phyloP scores from a whole-genome alignment of 2,113 vertebrate species.

The Psittacula cyanocephala region DNA sequence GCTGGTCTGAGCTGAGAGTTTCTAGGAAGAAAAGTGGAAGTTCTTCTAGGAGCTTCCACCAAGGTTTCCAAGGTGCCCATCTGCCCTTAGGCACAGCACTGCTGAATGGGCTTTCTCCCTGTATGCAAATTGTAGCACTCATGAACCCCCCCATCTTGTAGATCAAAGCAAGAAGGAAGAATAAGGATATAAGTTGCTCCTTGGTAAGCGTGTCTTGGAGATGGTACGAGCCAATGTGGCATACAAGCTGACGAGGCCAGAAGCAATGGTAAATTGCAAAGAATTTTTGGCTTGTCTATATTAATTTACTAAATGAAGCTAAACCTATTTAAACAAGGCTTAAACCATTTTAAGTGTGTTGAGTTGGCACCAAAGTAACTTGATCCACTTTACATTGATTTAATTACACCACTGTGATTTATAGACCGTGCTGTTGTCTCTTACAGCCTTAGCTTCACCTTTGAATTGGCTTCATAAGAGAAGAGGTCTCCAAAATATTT shows the following conservation, averaged over 20 bases:
- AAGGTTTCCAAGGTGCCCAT: neutral
- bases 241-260: neutral
- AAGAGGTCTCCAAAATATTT: slow-evolving; percentile 8
- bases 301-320: slow-evolving; percentile 60
- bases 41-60: neutral
- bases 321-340: slow-evolving; percentile 35
- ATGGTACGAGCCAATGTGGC: neutral
- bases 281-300: slow-evolving; percentile 48
- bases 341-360: slow-evolving; percentile 47
- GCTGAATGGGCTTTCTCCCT: neutral
- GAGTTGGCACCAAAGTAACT: slow-evolving; percentile 28
- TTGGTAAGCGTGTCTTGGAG: neutral
- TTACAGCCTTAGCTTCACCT: neutral
- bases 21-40: neutral
- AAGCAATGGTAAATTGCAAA: slow-evolving; percentile 3
- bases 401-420: slow-evolving; percentile 33
- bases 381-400: slow-evolving; percentile 49
- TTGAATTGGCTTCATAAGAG: neutral
- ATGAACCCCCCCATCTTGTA: neutral
- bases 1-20: neutral
- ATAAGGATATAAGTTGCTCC: neutral
- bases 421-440: neutral
- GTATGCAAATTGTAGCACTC: neutral
- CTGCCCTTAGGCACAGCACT: neutral
- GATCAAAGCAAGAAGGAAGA: neutral